phyloP scores from a whole-genome alignment of 2,888 invertebrate species.

The Eupithecia tripunctaria region DNA sequence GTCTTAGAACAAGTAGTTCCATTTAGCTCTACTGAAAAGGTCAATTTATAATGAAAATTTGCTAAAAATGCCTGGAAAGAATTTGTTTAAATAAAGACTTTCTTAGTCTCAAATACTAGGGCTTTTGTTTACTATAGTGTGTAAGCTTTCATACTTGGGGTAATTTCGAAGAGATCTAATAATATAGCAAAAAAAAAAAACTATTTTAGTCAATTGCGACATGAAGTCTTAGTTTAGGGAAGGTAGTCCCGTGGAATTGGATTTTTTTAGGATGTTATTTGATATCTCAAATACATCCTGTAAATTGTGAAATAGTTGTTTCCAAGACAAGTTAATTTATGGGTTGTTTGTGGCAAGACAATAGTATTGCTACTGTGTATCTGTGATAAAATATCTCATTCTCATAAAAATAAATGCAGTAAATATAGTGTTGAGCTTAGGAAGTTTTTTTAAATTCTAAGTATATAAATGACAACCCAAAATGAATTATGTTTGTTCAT shows the following conservation, averaged over 20 bases:
- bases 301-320: constrained; percentile 5
- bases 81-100: not conserved
- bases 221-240: too few relatives aligned
- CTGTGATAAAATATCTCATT: constrained; percentile 31
- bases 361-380: constrained; percentile 13
- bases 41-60: not conserved
- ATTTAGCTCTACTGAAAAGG: not conserved
- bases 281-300: not conserved
- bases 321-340: constrained; percentile 27
- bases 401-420: not conserved
- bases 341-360: constrained; percentile 30
- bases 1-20: constrained; percentile 28
- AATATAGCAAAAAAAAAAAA: too few relatives aligned
- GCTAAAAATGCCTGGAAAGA: not conserved
- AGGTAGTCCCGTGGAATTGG: too few relatives aligned
- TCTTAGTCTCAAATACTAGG: not conserved
- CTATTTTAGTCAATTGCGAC: too few relatives aligned
- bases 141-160: too few relatives aligned
- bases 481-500: too few relatives aligned
- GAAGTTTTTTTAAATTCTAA: too few relatives aligned
- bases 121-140: too few relatives aligned
- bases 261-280: too few relatives aligned
- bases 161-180: too few relatives aligned
- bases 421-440: too few relatives aligned
- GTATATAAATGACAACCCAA: too few relatives aligned